Conservation (phyloP, 2,113 vertebrate genomes). For the Synodontis membranacea region DNA sequence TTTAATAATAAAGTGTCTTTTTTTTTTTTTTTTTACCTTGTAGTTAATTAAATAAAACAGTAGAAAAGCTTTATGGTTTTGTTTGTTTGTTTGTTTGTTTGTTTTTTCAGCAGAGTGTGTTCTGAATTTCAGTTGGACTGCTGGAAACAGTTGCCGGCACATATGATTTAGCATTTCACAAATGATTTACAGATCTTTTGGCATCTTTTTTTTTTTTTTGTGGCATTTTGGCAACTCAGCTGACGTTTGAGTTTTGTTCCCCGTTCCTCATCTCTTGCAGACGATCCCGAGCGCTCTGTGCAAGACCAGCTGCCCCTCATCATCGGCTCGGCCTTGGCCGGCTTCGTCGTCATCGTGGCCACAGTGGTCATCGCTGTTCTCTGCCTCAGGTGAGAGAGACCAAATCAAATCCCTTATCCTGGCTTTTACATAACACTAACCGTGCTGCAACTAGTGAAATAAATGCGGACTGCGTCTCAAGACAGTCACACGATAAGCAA, state of each 20-base stretch:
- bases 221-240: not conserved
- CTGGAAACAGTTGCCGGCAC: not conserved
- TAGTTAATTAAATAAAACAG: not conserved
- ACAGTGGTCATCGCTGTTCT: slow-evolving; percentile 92
- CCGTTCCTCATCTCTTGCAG: slow-evolving; percentile 56
- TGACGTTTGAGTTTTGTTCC: not conserved
- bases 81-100: not conserved
- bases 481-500: slow-evolving; percentile 8
- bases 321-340: slow-evolving; percentile 88
- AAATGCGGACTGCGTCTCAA: not conserved
- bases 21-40: not conserved
- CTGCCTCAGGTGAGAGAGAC: slow-evolving; percentile 88
- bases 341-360: slow-evolving; percentile 89
- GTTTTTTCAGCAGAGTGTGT: not conserved
- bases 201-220: not conserved
- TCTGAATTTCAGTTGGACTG: not conserved
- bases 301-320: slow-evolving; percentile 96
- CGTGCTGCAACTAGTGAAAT: not conserved
- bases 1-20: not conserved
- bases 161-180: not conserved
- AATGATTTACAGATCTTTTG: not conserved
- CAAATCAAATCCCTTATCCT: not conserved
- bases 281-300: slow-evolving; percentile 82
- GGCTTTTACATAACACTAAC: slow-evolving; percentile 50
- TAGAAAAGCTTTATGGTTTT: not conserved